Percentiles rank a stretch among this genome's conserved stretches.
Evolutionary conservation across 2,888 invertebrate genomes (phyloP).

Genomic region (Apeira syringaria): DNA sequence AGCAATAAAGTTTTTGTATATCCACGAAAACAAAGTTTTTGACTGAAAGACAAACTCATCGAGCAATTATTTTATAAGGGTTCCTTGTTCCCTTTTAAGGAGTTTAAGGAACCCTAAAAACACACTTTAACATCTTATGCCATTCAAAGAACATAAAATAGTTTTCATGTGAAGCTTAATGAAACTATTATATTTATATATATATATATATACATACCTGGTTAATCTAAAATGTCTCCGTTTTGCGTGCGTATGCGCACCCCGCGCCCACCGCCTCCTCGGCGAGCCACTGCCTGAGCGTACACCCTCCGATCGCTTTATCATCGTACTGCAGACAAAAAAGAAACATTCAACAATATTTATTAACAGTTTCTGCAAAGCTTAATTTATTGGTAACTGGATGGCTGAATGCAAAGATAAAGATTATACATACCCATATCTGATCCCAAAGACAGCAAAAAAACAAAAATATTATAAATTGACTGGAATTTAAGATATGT

Average conservation of each 20-base stretch:
- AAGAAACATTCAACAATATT: not conserved
- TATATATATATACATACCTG: conserved; percentile 3
- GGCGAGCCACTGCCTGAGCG: conserved; percentile 86
- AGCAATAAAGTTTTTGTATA: too few relatives aligned
- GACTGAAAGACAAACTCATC: too few relatives aligned
- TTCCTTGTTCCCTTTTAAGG: too few relatives aligned
- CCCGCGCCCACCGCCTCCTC: conserved; percentile 86
- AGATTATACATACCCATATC: conserved; percentile 68
- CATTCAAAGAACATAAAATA: too few relatives aligned
- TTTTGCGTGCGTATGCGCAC: conserved; percentile 90
- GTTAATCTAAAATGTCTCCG: conserved; percentile 90
- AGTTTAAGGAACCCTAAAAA: too few relatives aligned
- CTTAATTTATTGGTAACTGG: conserved; percentile 15
- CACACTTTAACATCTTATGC: too few relatives aligned
- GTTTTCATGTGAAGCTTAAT: too few relatives aligned
- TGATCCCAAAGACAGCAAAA: conserved; percentile 58
- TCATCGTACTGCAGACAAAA: conserved; percentile 88
- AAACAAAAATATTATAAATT: conserved; percentile 31
- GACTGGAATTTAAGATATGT: too few relatives aligned
- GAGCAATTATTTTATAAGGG: too few relatives aligned
- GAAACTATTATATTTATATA: too few relatives aligned
- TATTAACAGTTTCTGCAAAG: too few relatives aligned
- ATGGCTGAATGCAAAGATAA: conserved; percentile 26
- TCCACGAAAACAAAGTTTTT: too few relatives aligned
- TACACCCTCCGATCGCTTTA: conserved; percentile 93